These are phyloP conservation scores for Eulithis prunata DNA, from an alignment of 2,888 invertebrate species.

Conservation along the genomic window DNA sequence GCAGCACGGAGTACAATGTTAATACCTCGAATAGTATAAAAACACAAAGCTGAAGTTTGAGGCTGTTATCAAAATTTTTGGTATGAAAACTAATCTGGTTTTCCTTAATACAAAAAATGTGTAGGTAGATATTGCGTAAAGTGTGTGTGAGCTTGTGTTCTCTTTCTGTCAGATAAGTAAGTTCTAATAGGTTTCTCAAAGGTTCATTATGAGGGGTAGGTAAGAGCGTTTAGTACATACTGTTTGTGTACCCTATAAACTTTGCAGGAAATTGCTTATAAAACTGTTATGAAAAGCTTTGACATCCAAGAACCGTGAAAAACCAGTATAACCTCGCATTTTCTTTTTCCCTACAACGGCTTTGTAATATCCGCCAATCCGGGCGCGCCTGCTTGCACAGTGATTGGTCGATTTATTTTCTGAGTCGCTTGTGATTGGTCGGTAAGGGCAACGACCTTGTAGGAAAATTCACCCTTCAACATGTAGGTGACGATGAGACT, in stretches of 20 bases:
- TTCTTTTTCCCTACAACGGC: slow-evolving; percentile 43
- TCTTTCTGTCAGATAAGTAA: too few relatives aligned
- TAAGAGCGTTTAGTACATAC: neutral
- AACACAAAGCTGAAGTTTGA: too few relatives aligned
- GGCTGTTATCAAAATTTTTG: too few relatives aligned
- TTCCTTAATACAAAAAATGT: too few relatives aligned
- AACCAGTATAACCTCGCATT: slow-evolving; percentile 46
- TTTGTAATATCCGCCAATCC: slow-evolving; percentile 48
- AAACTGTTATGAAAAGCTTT: slow-evolving; percentile 25
- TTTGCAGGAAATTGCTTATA: slow-evolving; percentile 18
- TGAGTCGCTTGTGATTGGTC: slow-evolving; percentile 52
- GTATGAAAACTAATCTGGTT: too few relatives aligned
- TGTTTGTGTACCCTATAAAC: slow-evolving; percentile 6
- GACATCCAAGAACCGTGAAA: slow-evolving; percentile 36
- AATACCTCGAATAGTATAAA: too few relatives aligned
- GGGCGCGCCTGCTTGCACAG: slow-evolving; percentile 36
- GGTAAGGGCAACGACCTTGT: slow-evolving; percentile 53
- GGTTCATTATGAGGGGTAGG: neutral
- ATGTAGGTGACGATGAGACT: slow-evolving; percentile 4
- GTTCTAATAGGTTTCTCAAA: too few relatives aligned
- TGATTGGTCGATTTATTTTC: slow-evolving; percentile 51
- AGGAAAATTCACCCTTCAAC: slow-evolving; percentile 55
- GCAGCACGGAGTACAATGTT: too few relatives aligned
- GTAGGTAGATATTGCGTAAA: too few relatives aligned
- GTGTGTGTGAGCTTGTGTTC: too few relatives aligned